Evolutionary conservation across 2,113 vertebrate genomes (phyloP), one percentile per base, ranked within the genome.

Genomic region (Tiliqua scincoides): DNA sequence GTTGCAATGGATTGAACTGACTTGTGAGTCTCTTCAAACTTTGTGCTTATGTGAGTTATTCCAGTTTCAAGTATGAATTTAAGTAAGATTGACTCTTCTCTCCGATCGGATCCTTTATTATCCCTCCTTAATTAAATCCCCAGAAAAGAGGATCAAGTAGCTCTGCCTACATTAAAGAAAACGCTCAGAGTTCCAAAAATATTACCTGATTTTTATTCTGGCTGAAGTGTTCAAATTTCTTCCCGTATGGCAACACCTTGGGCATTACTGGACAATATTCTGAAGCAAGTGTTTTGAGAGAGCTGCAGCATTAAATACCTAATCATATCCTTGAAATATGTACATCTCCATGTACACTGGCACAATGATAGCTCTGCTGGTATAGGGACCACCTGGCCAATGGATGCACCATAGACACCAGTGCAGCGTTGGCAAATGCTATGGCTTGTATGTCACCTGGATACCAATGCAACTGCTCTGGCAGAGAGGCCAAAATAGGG

Each of bases 111-210:
- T 84, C 86, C 86, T 48, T 91, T 90, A 91, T 90, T 92, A 92
- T 88, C 75, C 54, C 92, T 59, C 83, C 91, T 91, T 86, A 93
- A 92, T 92, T 93, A 87, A 93, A 93, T 93, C 86, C 83, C 37
- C 79, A 85, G 83, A 40, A 82, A 80, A 57, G 62, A 78, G 37
- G 23, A 84, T 90, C 89, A 91, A 87, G 67, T 30, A 81, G 62
- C 72, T 48, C 23, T 85, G 87, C 32, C 67, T 83, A 18, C 71
- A 87, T 77, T 89, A 89, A 93, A 87, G 70, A 73, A 87, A 88
- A 8, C 65, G 75, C 40, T 17, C 75, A 85, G 62, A 88, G 72
- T 88, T 88, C 63, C 85, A 82, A 92, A 70, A 75, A 84, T 81
- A 85, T 87, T 88, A 30, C 61, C 77, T 54, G 78, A 59, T 87